These are phyloP conservation scores for Albula goreensis DNA, from an alignment of 2,113 vertebrate species.

Conservation along the genomic window DNA sequence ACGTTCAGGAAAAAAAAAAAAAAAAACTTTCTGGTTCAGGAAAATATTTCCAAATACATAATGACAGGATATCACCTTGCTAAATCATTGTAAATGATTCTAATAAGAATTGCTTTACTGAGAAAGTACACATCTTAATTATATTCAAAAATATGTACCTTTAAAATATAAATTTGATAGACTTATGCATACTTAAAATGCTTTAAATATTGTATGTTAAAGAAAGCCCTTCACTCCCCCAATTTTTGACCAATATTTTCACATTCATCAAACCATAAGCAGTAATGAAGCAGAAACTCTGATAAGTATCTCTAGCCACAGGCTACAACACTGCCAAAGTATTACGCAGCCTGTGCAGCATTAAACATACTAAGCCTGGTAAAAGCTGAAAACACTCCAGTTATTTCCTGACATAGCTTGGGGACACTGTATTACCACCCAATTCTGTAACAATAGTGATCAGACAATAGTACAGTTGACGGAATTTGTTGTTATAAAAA, in stretches of 20 bases:
- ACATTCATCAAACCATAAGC: background rate
- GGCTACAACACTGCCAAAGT: background rate
- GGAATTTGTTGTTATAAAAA: background rate
- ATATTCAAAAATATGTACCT: no score
- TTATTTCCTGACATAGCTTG: constrained; percentile 2
- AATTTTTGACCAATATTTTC: background rate
- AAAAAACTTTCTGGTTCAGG: no score
- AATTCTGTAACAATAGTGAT: background rate
- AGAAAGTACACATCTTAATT: no score
- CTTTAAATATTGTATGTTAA: background rate
- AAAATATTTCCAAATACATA: no score
- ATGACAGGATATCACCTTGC: no score
- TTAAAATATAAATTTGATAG: no score
- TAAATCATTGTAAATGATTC: no score
- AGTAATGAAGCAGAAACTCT: background rate
- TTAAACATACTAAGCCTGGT: background rate
- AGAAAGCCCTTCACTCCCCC: background rate
- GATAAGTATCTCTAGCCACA: background rate
- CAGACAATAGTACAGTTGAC: background rate
- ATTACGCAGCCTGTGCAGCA: background rate
- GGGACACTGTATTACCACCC: background rate
- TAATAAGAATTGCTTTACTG: no score
- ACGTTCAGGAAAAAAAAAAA: no score
- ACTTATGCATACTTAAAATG: background rate
- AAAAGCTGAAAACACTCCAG: background rate